Percentiles rank a stretch among this genome's conserved stretches.
phyloP scores from a whole-genome alignment of 2,797 vertebrate genomes.

The Enteromius afrohamiltoni region DNA sequence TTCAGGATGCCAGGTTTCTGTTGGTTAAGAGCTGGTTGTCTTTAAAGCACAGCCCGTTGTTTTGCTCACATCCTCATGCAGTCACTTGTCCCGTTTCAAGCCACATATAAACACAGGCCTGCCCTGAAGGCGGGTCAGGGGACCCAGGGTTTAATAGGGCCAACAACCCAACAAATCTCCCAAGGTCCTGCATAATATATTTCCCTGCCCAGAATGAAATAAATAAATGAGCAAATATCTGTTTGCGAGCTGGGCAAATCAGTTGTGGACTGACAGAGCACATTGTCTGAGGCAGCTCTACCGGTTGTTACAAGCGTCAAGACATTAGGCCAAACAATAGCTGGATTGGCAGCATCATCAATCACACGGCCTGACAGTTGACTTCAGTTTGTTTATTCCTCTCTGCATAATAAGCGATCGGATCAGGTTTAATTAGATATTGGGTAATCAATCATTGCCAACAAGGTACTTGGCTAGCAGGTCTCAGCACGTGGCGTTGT shows the following conservation, averaged over 20 bases:
- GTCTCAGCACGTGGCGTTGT: slow-evolving; percentile 79
- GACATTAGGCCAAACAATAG: slow-evolving; percentile 97
- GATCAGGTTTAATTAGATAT: slow-evolving; percentile 99
- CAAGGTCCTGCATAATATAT: slow-evolving; percentile 55
- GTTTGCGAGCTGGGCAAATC: slow-evolving; percentile 73
- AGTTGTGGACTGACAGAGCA: slow-evolving; percentile 88
- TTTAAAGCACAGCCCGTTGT: slow-evolving; percentile 71
- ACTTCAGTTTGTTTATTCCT: slow-evolving; percentile 99
- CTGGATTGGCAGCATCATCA: slow-evolving; percentile 95
- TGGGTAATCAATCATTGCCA: slow-evolving; percentile 99
- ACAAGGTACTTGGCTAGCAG: slow-evolving; percentile 93
- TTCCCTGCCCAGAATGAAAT: slow-evolving; percentile 44
- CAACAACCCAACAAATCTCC: slow-evolving; percentile 83
- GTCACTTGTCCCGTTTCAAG: slow-evolving; percentile 53
- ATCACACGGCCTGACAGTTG: slow-evolving; percentile 93
- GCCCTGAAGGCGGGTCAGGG: slow-evolving; percentile 70
- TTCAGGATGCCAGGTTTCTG: not conserved
- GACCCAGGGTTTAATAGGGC: slow-evolving; percentile 77
- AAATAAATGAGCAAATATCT: slow-evolving; percentile 40
- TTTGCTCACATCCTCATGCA: slow-evolving; percentile 73
- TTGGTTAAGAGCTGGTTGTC: not conserved
- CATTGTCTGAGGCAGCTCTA: slow-evolving; percentile 92
- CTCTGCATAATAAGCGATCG: slow-evolving; percentile 99
- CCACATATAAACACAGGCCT: slow-evolving; percentile 66
- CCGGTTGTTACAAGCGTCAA: slow-evolving; percentile 97